Base-by-base conservation (phyloP, 2,797 vertebrate species). In the Rhynchonycteris naso region DNA sequence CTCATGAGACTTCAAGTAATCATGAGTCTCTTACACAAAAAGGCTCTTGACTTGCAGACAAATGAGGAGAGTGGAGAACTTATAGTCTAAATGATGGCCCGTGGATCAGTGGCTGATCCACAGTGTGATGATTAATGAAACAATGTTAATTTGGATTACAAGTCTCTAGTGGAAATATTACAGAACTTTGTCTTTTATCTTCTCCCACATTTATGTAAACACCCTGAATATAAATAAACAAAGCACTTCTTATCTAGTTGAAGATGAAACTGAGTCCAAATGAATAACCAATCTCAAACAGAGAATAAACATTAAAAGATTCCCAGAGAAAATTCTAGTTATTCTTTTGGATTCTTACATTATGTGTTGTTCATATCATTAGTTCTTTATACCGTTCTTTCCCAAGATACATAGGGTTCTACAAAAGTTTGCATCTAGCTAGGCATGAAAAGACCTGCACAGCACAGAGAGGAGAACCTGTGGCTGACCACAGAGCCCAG, bases 11-110 rank as follows among this genome's bases (percentile, higher is more conserved):
- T 88, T 75, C 69, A 91, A 74, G 33, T 81, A 71, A 58, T 4
- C 72, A 47, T 13, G 65, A 82, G 69, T 58, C 85, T 50, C 63
- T 83, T 58, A 26, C 88, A 82, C 59, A 89, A 26, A 91, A 89
- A 95, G 61, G 61, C 79, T 75, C 92, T 68, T 87, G 33, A 90
- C 90, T 66, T 79, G 43, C 47, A 90, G 93, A 87, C 28, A 80
- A 95, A 84, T 54, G 43, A 95, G 33, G 56, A 58, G 81, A 72
- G 72, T 19, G 78, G 54, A 71, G 72, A 90, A 91, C 52, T 13
- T 13, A 56, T 13, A 16, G 66, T 72, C 59, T 33, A 58, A 30
- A 90, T 33, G 79, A 28, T 3, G 18, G 76, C 47, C 0, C 14
- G 63, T 35, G n/a, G 35, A 26, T 65, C 43, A 21, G 52, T 0